These are phyloP conservation scores for Amiota communis DNA, from an alignment of 2,888 invertebrate genomes.

Conservation along the genomic window DNA sequence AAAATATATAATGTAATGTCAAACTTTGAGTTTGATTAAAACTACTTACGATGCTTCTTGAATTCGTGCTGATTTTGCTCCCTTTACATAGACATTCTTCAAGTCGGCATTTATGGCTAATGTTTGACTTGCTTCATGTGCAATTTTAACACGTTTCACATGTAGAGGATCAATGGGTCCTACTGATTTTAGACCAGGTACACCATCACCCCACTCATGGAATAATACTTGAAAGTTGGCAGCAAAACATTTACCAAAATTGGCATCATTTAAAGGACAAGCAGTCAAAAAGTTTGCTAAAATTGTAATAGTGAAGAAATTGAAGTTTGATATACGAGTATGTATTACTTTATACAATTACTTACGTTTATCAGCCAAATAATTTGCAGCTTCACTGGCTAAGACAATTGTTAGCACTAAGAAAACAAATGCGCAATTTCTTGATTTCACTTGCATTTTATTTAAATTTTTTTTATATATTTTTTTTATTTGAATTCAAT, in stretches of 20 bases:
- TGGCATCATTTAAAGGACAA: conserved; percentile 43
- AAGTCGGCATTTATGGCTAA: conserved; percentile 79
- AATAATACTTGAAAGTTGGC: conserved; percentile 48
- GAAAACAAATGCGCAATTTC: background rate
- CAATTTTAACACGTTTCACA: conserved; percentile 52
- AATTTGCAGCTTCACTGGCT: conserved; percentile 35
- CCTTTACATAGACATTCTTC: conserved; percentile 77
- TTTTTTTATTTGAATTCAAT: background rate
- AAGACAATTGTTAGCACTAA: conserved; percentile 16
- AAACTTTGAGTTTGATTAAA: too few species aligned
- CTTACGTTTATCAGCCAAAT: conserved; percentile 52
- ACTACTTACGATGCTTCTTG: conserved; percentile 75
- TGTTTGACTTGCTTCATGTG: conserved; percentile 39
- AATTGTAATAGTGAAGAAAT: background rate
- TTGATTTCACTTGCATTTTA: background rate
- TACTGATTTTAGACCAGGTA: conserved; percentile 53
- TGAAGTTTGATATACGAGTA: background rate
- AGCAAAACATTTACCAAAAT: conserved; percentile 43
- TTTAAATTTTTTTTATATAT: background rate
- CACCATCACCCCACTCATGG: conserved; percentile 52
- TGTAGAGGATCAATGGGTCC: conserved; percentile 52
- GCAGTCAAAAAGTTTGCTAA: conserved; percentile 49
- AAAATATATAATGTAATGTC: conserved; percentile 9
- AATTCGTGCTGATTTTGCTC: conserved; percentile 78
- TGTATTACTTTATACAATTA: too few species aligned